These are phyloP conservation scores for Tethea ocularis DNA, from an alignment of 2,888 invertebrate species.

Conservation along the genomic window DNA sequence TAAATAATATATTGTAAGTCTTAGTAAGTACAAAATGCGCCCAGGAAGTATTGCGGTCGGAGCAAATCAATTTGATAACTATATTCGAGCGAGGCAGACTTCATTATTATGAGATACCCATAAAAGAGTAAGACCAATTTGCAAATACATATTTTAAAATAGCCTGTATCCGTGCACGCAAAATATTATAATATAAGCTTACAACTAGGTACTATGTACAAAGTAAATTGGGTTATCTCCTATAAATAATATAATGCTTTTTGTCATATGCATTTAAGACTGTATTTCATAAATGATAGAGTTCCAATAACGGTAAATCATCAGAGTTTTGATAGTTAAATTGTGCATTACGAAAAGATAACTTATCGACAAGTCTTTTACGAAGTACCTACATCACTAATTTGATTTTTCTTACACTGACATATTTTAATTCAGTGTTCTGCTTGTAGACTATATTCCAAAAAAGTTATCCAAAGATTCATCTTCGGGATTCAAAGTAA, in stretches of 20 bases:
- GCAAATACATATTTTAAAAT: no score
- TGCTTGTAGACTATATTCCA: no score
- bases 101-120: no score
- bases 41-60: not conserved
- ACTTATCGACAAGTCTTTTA: not conserved
- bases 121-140: no score
- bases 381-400: no score
- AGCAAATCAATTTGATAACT: not conserved
- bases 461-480: no score
- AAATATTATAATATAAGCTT: not conserved
- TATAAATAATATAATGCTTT: not conserved
- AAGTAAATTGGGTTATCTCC: slow-evolving; percentile 1
- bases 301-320: not conserved
- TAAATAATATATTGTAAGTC: not conserved
- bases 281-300: not conserved
- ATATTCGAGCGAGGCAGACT: not conserved
- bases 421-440: no score
- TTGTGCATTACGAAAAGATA: not conserved
- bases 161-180: not conserved
- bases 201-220: no score
- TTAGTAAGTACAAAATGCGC: not conserved
- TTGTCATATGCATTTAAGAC: not conserved
- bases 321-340: not conserved
- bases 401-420: no score
- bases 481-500: no score